Conservation (phyloP, 2,113 vertebrate genomes). For the Hippocampus barbouri region DNA sequence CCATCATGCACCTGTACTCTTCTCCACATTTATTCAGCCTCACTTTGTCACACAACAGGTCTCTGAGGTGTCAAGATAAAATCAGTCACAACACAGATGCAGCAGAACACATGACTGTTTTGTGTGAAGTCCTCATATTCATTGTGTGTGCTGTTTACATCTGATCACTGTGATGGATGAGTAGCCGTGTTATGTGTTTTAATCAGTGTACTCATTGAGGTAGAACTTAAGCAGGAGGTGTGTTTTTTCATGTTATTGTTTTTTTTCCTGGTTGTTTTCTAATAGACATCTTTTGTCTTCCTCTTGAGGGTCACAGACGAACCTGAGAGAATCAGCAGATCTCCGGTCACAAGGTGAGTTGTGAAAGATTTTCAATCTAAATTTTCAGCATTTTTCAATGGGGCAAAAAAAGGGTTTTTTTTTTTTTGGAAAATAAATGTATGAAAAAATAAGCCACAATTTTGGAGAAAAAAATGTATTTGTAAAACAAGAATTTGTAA, state of each 20-base stretch:
- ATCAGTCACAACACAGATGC: neutral
- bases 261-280: constrained; percentile 56
- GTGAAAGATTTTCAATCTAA: neutral
- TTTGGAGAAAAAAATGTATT: neutral
- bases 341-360: constrained; percentile 90
- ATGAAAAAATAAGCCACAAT: neutral
- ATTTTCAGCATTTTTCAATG: too few species aligned
- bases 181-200: constrained; percentile 34
- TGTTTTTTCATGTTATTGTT: neutral
- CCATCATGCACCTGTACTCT: neutral
- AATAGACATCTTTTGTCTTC: constrained; percentile 59
- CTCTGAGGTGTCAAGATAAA: neutral
- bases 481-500: neutral
- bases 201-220: constrained; percentile 10
- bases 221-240: neutral
- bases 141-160: constrained; percentile 28
- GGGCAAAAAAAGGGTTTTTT: too few species aligned
- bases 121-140: neutral
- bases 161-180: constrained; percentile 21
- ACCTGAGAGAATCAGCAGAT: constrained; percentile 97
- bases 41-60: neutral
- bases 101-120: neutral
- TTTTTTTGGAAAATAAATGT: neutral
- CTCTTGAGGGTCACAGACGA: constrained; percentile 91
- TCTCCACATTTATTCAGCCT: neutral